Base-by-base conservation (phyloP, 2,113 vertebrate species). In the Pycnonotus jocosus region DNA sequence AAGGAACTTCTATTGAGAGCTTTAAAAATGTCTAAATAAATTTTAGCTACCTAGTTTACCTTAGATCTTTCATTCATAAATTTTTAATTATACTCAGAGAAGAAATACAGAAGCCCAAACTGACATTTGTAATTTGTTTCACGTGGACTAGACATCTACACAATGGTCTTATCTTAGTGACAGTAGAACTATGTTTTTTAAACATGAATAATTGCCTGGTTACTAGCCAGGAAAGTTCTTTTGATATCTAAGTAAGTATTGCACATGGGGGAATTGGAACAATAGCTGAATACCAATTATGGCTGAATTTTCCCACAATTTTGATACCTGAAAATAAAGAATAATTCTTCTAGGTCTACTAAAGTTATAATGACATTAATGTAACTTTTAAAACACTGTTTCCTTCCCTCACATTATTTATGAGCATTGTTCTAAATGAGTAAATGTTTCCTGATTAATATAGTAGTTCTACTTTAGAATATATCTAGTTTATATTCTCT, bases 281-380 rank as follows among this genome's bases (percentile, higher is more conserved):
- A 94, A 95, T 90, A 83, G 30, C 28, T 92, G 82, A 94, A 81
- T 58, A 50, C 27, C 21, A 17, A 62, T 80, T 82, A 56, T 9
- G 31, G 30, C 17, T 92, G 64, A 88, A 53, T 78, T 96, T 96
- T 95, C 90, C 88, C 92, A 92, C 85, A 64, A 35, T 92, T 93
- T 73, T 80, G 35, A 66, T 73, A 56, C n/a, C 19, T 81, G 30
- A 15, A 88, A 88, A 93, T 83, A 70, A 78, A 94, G 42, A 8
- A 30, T 25, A 51, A 42, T 83, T 82, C 7, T 71, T 74, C 47
- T 72, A 51, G 25, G 48, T 7, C 56, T 44, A 44, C 21, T 56
- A 53, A 58, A 58, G 7, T 7, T 77, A 56, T 40, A 74, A 50
- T 30, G 57, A 38, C 2, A 13, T 23, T 19, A 64, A 13, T 14